Evolutionary conservation across 1,140 invertebrate genomes (phyloP), one percentile per base, ranked within the genome.

Genomic region (Dreissena rostriformis): DNA sequence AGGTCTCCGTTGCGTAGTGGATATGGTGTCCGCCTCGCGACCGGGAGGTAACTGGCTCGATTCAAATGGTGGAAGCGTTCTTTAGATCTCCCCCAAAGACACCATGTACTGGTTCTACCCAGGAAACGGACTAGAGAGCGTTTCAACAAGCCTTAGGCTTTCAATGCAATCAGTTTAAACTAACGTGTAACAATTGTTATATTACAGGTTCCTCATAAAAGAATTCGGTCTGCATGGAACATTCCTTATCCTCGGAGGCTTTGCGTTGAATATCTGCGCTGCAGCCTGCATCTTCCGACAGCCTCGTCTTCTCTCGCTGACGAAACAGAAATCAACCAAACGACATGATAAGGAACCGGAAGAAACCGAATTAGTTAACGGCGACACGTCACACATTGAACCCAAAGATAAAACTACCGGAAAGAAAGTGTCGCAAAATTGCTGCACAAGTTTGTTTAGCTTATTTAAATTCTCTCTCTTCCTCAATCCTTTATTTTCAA

Each of bases 281-380:
- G 82, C 82, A 11, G 82, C 82, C 0, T 84, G 82, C 39, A 17
- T 84, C 7, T 78, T 84, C 29, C 22, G 73, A 49, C 82, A 84
- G 66, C 82, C 82, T 14, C 22, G 24, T 29, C 22, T 84, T 11
- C 52, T 84, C 22, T 39, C 70, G 51, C 22, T 53, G 22, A 51
- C 29, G 53, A 84, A 77, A n/a, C 51, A 26, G 26, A 39, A 55
- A 19, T 8, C 22, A 63, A 51, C 19, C 24, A 49, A 28, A 14
- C 53, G 53, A 29, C 14, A 39, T 22, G 70, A 70, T 15, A 39
- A 55, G 11, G 61, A 68, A 29, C 57, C 63, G 70, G 74, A 84
- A n/a, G 24, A 68, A 12, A 84, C 76, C 29, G 82, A 63, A 1
- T 39, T 82, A 17, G 17, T 82, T 24, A 74, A 75, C 68, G 72